Evolutionary conservation across 1,140 invertebrate genomes (phyloP), one percentile per base, ranked within the genome.

Genomic region (Pteromalus puparum): DNA sequence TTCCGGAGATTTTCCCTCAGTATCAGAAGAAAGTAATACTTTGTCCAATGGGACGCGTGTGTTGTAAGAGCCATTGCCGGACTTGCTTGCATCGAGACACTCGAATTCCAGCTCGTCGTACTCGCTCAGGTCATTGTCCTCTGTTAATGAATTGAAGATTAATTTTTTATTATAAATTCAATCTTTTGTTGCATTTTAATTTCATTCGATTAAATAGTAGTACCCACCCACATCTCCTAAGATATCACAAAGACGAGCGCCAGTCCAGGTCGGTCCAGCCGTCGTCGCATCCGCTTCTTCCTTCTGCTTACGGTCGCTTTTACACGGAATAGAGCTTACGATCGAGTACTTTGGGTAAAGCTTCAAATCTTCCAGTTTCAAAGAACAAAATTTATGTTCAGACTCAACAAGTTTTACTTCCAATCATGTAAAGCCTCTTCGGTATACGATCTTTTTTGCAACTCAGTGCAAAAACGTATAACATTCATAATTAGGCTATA

Each of bases 241-340:
- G 34, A 82, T 75, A 26, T 82, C 70, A 13, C 46, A 13, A 34
- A 82, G 48, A 12, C 28, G 68, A 48, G 48, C n/a, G 21, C 81
- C 81, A 13, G 26, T 38, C 81, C 81, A 82, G 12, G 48, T 74
- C n/a, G 67, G 34, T 2, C 21, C 78, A 3, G 13, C 21, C 26
- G 9, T 12, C n/a, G 15, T 1, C 12, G n/a, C 9, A 10, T 24
- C 15, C n/a, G 21, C 21, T 75, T 48, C 67, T 12, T 28, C 67
- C 9, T 28, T 30, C 18, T 74, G 28, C 12, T 46, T 28, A 28
- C 38, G 68, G 2, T 28, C n/a, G 12, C 18, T 82, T 61, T 82
- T 82, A 21, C 81, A 82, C 24, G 81, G 81, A 53, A 82, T 75
- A 38, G 81, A 30, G 26, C 81, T 82, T 46, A 61, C 28, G 12